These are phyloP conservation scores for Aphaenogaster rudis DNA, from an alignment of 1,140 invertebrate genomes.

Conservation along the genomic window DNA sequence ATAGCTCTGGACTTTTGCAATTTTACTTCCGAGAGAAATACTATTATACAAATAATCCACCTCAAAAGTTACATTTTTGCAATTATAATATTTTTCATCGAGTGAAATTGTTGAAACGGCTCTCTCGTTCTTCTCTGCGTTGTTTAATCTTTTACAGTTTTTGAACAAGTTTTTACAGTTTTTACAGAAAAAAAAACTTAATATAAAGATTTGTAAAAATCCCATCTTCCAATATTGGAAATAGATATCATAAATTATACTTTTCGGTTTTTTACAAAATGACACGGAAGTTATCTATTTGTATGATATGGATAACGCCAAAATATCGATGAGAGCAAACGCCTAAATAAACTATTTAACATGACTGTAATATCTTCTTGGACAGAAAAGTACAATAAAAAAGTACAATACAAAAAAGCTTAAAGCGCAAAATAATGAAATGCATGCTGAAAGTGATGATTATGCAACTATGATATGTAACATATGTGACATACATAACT, in stretches of 20 bases:
- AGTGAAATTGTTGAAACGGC: background rate
- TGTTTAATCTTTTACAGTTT: background rate
- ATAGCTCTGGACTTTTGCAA: background rate
- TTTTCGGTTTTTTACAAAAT: background rate
- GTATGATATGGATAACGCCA: background rate
- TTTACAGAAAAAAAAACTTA: too few relatives aligned
- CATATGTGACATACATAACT: too few relatives aligned
- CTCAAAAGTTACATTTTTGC: background rate
- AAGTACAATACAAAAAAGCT: background rate
- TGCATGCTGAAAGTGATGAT: too few relatives aligned
- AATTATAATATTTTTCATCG: background rate
- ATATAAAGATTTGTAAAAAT: too few relatives aligned
- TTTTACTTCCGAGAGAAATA: background rate
- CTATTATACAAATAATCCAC: background rate
- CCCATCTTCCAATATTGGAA: background rate
- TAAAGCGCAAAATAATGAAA: too few relatives aligned
- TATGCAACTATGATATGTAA: too few relatives aligned
- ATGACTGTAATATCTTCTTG: background rate
- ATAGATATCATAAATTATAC: background rate
- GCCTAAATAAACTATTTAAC: background rate
- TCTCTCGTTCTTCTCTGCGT: background rate
- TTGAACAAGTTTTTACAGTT: background rate
- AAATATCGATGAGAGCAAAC: background rate
- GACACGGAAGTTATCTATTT: background rate
- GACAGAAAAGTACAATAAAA: background rate